Percentiles rank a stretch among this genome's conserved stretches.
Conservation (phyloP, 2,888 invertebrate genomes). For the Drosophila prolongata region DNA sequence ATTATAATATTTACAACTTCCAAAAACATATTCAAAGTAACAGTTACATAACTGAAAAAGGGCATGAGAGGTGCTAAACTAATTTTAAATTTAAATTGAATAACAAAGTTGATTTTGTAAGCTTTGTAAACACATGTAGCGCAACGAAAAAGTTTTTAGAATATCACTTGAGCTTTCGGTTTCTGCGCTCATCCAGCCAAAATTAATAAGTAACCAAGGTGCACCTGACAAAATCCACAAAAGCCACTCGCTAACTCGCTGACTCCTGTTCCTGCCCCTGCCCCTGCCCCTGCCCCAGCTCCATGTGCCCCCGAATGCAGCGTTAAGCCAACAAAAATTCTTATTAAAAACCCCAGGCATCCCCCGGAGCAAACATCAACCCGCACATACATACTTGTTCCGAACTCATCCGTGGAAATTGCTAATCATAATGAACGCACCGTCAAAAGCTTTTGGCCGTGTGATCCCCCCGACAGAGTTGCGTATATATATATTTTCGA, state of each 20-base stretch:
- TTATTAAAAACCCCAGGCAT: slow-evolving; percentile 53
- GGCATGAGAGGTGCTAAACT: neutral
- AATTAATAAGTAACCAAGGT: slow-evolving; percentile 43
- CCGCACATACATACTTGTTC: slow-evolving; percentile 3
- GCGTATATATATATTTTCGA: slow-evolving; percentile 7
- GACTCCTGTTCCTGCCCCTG: no score
- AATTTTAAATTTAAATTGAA: neutral
- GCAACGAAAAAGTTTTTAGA: neutral
- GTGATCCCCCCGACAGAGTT: slow-evolving; percentile 10
- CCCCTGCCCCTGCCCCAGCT: neutral
- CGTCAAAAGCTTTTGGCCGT: slow-evolving; percentile 33
- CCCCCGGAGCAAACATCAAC: neutral
- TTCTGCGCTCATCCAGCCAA: slow-evolving; percentile 10
- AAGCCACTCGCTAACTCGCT: slow-evolving; percentile 28
- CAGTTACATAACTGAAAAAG: no score
- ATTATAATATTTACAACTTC: no score
- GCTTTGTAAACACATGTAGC: neutral
- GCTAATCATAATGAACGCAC: slow-evolving; percentile 62
- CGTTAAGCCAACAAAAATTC: slow-evolving; percentile 40
- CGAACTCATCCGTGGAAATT: slow-evolving; percentile 31
- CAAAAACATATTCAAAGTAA: no score
- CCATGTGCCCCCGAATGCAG: slow-evolving; percentile 18
- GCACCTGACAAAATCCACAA: slow-evolving; percentile 48
- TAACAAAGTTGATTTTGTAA: neutral
- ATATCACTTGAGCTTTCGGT: slow-evolving; percentile 9